Base-by-base conservation (phyloP, 2,888 invertebrate species). In the Hemithea aestivaria region DNA sequence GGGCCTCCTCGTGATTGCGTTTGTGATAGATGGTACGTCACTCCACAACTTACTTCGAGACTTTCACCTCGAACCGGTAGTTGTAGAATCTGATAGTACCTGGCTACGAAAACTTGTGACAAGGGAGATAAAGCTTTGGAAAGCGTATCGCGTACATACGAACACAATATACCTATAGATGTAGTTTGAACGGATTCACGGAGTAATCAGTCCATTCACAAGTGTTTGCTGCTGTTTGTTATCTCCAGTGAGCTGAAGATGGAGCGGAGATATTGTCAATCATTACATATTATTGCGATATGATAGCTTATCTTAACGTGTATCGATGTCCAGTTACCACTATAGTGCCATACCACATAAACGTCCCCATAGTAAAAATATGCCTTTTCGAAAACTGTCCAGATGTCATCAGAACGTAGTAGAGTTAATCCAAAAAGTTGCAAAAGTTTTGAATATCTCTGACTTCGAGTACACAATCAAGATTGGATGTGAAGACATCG, bases 351-450 rank as follows among this genome's bases (percentile, higher is more conserved):
- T 10, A 28, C 22, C 27, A 33, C 9, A 43, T 32, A 38, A 35
- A 51, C 45, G 33, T 43, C 46, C 43, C 26, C 53, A 51, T 38
- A 8, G 25, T 34, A 6, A 11, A 27, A 35, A 41, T 10, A 80
- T 80, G 76, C 72, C 71, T n/a, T 47, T 42, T 28, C 65, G 73
- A 45, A 80, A 74, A 59, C 55, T 75, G 47, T 79, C 80, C 23
- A 61, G 59, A 29, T 64, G 66, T 27, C 62, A 69, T 20, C 57
- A 59, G 43, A 74, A 75, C 38, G 55, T 81, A 24, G 46, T 68
- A 12, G 62, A 61, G 11, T 62, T 80, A 39, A 71, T 81, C 40
- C 45, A 62, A 40, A 65, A 68, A 64, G 57, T 70, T 27, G 68
- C 75, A 1, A 52, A 70, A 36, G 45, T 59, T 27, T 56, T 61